These are phyloP conservation scores for Mesodorylaimus sp. DNA, from an alignment of 2,888 invertebrate genomes.

Conservation along the genomic window DNA sequence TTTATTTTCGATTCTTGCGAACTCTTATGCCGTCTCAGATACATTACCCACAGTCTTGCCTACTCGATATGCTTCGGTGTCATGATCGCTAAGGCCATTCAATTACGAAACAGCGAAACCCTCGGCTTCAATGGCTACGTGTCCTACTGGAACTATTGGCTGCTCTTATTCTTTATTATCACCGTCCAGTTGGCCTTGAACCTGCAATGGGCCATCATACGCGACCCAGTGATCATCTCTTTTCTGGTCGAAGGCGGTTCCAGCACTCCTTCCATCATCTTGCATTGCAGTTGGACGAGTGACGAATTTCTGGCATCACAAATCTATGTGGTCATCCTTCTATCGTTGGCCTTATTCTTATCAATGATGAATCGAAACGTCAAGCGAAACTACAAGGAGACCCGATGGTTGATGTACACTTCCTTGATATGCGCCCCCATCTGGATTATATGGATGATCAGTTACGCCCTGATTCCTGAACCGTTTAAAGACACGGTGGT, in stretches of 20 bases:
- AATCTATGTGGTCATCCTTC: constrained; percentile 21
- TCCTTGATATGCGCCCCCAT: constrained; percentile 18
- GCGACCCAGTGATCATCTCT: neutral
- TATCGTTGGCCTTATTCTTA: constrained; percentile 17
- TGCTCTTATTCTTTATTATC: constrained; percentile 25
- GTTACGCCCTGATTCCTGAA: constrained; percentile 16
- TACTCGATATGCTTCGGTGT: constrained; percentile 27
- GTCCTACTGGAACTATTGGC: constrained; percentile 27
- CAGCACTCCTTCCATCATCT: neutral
- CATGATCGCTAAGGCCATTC: constrained; percentile 26
- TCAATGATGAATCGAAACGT: constrained; percentile 23
- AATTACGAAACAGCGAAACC: constrained; percentile 24
- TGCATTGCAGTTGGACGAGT: constrained; percentile 8
- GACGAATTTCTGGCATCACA: constrained; percentile 13
- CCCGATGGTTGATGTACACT: constrained; percentile 20
- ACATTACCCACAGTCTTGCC: constrained; percentile 14
- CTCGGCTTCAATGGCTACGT: constrained; percentile 19
- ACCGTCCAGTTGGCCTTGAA: constrained; percentile 24
- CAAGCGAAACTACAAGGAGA: constrained; percentile 28
- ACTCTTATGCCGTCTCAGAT: constrained; percentile 12
- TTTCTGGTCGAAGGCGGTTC: neutral
- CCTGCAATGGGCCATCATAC: constrained; percentile 7
- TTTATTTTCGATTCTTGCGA: constrained; percentile 23
- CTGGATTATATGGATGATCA: constrained; percentile 20
- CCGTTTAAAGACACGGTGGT: constrained; percentile 17